Percentiles rank a stretch among this genome's conserved stretches.
Evolutionary conservation across 2,113 vertebrate species (phyloP).

Genomic region (Cyprinodon variegatus): DNA sequence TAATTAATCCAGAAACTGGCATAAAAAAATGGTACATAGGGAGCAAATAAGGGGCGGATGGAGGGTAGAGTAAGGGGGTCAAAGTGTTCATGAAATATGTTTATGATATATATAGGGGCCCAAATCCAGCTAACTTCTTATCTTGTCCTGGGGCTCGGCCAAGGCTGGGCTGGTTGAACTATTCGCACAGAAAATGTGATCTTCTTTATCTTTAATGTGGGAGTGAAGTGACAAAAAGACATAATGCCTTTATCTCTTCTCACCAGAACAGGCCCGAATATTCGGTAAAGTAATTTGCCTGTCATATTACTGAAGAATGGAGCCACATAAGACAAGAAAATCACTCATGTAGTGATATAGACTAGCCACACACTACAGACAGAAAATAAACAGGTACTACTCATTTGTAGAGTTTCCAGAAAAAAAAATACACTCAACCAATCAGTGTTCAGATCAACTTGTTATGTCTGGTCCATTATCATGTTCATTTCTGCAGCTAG

Average conservation of each 20-base stretch:
- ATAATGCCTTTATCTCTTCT: conserved; percentile 56
- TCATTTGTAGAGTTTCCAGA: neutral
- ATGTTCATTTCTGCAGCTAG: neutral
- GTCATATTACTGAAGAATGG: conserved; percentile 33
- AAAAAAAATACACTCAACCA: neutral
- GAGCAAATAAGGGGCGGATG: no score
- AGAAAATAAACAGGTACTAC: neutral
- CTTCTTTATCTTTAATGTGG: conserved; percentile 55
- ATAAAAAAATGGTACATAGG: no score
- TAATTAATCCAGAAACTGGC: no score
- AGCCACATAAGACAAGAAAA: conserved; percentile 9
- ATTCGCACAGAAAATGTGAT: conserved; percentile 51
- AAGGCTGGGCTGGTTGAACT: neutral
- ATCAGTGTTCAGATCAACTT: neutral
- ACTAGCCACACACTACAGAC: conserved; percentile 6
- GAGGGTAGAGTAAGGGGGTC: no score
- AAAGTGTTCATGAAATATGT: no score
- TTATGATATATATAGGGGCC: no score
- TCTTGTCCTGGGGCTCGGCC: no score
- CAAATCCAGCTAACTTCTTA: no score
- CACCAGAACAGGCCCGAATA: conserved; percentile 19
- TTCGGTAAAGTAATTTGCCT: conserved; percentile 29
- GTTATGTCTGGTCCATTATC: neutral
- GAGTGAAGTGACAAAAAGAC: conserved; percentile 27
- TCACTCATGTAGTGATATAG: conserved; percentile 12